A percentile compares a stretch with the other conserved stretches of the same genome.
phyloP scores from a whole-genome alignment of 2,797 vertebrate genomes.

The Propithecus deckenii region DNA sequence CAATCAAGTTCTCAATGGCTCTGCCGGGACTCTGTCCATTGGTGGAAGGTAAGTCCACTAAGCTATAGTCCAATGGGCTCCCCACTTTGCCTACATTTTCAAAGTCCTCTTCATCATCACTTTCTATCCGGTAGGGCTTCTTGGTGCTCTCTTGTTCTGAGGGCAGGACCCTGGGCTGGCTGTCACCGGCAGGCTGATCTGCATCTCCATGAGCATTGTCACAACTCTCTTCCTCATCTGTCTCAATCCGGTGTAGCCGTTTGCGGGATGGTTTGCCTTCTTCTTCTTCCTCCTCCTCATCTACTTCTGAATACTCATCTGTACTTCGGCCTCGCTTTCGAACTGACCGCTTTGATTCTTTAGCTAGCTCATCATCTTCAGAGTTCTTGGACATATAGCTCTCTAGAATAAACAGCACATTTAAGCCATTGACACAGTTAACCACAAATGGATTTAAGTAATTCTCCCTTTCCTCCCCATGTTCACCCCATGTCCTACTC shows the following conservation, averaged over 20 bases:
- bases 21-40: slow-evolving; percentile 95
- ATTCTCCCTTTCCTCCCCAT: not conserved
- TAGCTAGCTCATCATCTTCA: slow-evolving; percentile 87
- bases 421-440: slow-evolving; percentile 76
- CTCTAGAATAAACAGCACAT: slow-evolving; percentile 85
- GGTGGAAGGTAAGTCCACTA: slow-evolving; percentile 90
- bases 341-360: slow-evolving; percentile 78
- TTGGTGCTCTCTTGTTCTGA: slow-evolving; percentile 86
- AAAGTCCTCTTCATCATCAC: slow-evolving; percentile 89
- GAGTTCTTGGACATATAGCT: slow-evolving; percentile 89
- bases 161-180: slow-evolving; percentile 81
- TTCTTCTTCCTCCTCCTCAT: slow-evolving; percentile 89
- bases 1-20: slow-evolving; percentile 90
- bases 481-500: not conserved
- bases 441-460: not conserved
- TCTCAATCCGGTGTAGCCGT: slow-evolving; percentile 95
- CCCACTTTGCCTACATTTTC: slow-evolving; percentile 88
- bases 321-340: slow-evolving; percentile 85
- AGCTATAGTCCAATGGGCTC: slow-evolving; percentile 89
- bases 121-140: slow-evolving; percentile 90
- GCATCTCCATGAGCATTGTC: slow-evolving; percentile 76
- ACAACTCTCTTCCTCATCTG: slow-evolving; percentile 90
- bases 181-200: slow-evolving; percentile 79
- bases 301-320: slow-evolving; percentile 86
- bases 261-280: slow-evolving; percentile 93